These are phyloP conservation scores for Rutpela maculata DNA, from an alignment of 2,888 invertebrate species.

Conservation along the genomic window DNA sequence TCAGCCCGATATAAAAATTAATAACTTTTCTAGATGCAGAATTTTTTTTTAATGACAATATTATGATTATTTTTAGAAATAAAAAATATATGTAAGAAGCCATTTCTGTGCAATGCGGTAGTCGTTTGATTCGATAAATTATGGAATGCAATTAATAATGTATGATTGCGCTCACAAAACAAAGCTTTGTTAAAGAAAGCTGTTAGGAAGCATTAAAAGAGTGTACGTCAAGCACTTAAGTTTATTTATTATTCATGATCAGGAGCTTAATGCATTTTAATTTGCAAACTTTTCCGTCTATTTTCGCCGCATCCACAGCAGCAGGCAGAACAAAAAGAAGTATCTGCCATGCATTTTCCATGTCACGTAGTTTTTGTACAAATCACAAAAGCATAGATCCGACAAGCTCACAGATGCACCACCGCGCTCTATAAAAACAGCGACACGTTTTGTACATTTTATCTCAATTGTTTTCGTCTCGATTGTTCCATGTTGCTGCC, in stretches of 20 bases:
- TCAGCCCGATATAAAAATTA: too few species aligned
- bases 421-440: constrained; percentile 62
- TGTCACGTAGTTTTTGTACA: constrained; percentile 68
- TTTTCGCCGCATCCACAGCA: constrained; percentile 51
- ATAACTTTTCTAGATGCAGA: too few species aligned
- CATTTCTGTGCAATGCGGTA: background rate
- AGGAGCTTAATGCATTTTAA: constrained; percentile 58
- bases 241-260: constrained; percentile 58
- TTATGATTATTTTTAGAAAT: background rate
- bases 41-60: background rate
- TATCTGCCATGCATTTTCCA: constrained; percentile 62
- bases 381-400: constrained; percentile 69
- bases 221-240: constrained; percentile 52
- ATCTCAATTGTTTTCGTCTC: constrained; percentile 73
- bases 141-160: constrained; percentile 41
- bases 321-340: constrained; percentile 2
- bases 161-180: constrained; percentile 42
- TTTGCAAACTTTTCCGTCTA: constrained; percentile 57
- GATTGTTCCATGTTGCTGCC: constrained; percentile 76
- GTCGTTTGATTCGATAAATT: background rate
- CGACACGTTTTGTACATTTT: constrained; percentile 70
- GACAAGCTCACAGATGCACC: constrained; percentile 66
- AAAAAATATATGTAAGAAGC: background rate
- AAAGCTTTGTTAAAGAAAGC: constrained; percentile 45
- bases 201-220: constrained; percentile 46